Conservation (phyloP, 1,140 invertebrate species). For the Heliconius melpomene region DNA sequence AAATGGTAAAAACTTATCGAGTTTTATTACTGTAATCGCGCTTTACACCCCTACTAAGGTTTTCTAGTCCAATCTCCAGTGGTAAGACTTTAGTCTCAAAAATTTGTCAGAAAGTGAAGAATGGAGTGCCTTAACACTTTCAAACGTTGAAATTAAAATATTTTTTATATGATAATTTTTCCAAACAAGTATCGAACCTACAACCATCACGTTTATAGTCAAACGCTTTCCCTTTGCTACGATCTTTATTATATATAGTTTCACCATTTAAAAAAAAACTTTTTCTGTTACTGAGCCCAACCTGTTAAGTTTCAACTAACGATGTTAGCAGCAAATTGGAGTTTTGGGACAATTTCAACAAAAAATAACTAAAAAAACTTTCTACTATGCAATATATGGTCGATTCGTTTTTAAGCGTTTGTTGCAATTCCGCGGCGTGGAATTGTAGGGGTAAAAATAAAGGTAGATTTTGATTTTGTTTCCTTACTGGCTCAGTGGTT, state of each 20-base stretch:
- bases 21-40: conserved; percentile 24
- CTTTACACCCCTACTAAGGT: neutral
- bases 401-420: conserved; percentile 3
- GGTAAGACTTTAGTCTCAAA: too few species aligned
- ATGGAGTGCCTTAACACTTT: too few species aligned
- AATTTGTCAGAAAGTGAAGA: neutral
- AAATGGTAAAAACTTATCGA: conserved; percentile 23
- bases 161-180: too few species aligned
- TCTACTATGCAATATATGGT: neutral
- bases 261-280: neutral
- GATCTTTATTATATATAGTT: neutral
- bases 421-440: neutral
- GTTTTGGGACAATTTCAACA: neutral
- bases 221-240: too few species aligned
- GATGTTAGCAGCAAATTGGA: neutral
- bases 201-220: too few species aligned
- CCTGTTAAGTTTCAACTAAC: neutral
- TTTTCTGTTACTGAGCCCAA: neutral
- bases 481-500: neutral
- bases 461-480: neutral
- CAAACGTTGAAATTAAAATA: too few species aligned
- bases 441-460: neutral
- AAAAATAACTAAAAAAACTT: neutral
- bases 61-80: neutral
- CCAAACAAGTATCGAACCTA: too few species aligned